Evolutionary conservation across 1,140 invertebrate species (phyloP).

Genomic region (Drosophila repleta): DNA sequence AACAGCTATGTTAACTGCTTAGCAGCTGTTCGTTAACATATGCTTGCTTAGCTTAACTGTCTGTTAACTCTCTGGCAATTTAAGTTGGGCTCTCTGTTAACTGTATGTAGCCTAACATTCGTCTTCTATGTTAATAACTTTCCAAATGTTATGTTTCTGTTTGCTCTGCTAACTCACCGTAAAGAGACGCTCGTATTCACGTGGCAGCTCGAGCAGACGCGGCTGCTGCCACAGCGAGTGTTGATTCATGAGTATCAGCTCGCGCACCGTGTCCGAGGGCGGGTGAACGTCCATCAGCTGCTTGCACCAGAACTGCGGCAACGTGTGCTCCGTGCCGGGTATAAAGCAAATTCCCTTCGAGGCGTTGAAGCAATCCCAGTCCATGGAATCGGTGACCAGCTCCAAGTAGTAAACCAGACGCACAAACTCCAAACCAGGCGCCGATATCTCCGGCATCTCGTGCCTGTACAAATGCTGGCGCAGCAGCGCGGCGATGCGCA

Average conservation of each 20-base stretch:
- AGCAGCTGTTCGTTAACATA: too few species aligned
- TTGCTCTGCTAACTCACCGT: too few species aligned
- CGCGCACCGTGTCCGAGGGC: slow-evolving; percentile 85
- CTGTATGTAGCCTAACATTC: not conserved
- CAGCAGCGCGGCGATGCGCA: slow-evolving; percentile 92
- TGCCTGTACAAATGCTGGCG: slow-evolving; percentile 94
- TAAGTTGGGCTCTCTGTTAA: too few species aligned
- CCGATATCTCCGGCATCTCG: slow-evolving; percentile 89
- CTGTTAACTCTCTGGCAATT: too few species aligned
- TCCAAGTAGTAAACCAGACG: slow-evolving; percentile 90
- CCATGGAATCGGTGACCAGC: slow-evolving; percentile 88
- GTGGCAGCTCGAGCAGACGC: slow-evolving; percentile 91
- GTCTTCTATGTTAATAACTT: not conserved
- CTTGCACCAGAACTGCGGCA: slow-evolving; percentile 88
- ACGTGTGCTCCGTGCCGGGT: slow-evolving; percentile 84
- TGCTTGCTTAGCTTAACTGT: too few species aligned
- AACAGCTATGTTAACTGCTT: too few species aligned
- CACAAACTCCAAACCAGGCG: slow-evolving; percentile 88
- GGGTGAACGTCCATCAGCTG: slow-evolving; percentile 86
- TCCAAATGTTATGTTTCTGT: too few species aligned
- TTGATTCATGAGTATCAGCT: slow-evolving; percentile 88
- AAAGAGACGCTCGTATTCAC: slow-evolving; percentile 96
- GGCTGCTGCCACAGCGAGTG: slow-evolving; percentile 91
- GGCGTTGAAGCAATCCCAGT: slow-evolving; percentile 87
- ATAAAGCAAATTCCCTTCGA: slow-evolving; percentile 87